These are phyloP conservation scores for Orussus abietinus DNA, from an alignment of 1,140 invertebrate species.

Conservation along the genomic window DNA sequence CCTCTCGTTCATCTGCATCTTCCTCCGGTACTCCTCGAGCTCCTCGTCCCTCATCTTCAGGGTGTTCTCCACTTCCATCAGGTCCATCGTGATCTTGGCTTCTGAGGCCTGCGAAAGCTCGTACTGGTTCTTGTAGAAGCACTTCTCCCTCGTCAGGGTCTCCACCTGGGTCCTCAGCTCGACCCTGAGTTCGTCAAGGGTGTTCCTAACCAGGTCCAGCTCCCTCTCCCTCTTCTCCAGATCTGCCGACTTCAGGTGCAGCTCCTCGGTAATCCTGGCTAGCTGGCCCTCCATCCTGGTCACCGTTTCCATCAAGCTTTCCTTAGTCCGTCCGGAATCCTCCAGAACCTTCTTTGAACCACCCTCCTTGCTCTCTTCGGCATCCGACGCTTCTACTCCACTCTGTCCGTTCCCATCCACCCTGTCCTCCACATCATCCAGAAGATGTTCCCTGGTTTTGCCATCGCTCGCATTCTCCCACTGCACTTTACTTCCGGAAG, in stretches of 20 bases:
- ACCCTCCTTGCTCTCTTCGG: too few relatives aligned
- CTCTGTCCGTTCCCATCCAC: background rate
- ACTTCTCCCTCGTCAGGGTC: conserved; percentile 55
- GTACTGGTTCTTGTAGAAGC: conserved; percentile 58
- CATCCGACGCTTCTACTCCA: background rate
- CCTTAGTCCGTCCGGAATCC: too few relatives aligned
- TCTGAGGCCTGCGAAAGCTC: conserved; percentile 55
- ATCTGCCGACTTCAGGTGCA: conserved; percentile 53
- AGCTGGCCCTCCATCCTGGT: too few relatives aligned
- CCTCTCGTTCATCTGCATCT: conserved; percentile 58
- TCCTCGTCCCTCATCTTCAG: conserved; percentile 57
- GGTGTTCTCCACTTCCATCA: conserved; percentile 56
- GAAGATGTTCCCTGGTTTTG: too few relatives aligned
- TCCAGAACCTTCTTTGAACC: too few relatives aligned
- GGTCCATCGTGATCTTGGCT: conserved; percentile 55
- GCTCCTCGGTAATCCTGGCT: conserved; percentile 44
- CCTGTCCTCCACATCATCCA: background rate
- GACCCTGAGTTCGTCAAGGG: conserved; percentile 55
- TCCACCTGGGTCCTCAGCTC: conserved; percentile 55
- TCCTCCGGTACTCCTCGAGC: conserved; percentile 56
- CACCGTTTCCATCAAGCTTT: too few relatives aligned
- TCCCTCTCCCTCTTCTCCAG: conserved; percentile 56
- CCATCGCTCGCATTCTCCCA: too few relatives aligned
- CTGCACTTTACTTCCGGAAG: too few relatives aligned
- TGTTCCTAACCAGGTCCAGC: conserved; percentile 56